Percentiles rank a stretch among this genome's conserved stretches.
Evolutionary conservation across 2,113 vertebrate genomes (phyloP).

Genomic region (Vulpes lagopus): DNA sequence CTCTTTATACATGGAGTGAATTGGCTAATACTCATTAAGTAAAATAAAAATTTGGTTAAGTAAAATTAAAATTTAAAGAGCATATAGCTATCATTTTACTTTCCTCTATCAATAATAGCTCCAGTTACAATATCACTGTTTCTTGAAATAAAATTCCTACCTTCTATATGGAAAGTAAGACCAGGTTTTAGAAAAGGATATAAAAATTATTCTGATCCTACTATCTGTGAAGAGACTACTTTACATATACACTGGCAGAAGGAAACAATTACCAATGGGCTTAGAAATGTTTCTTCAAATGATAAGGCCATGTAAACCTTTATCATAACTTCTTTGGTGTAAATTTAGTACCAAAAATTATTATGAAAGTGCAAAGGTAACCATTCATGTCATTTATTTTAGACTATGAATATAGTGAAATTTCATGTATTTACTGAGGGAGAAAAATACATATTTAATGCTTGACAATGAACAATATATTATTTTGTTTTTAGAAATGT

Average conservation of each 20-base stretch:
- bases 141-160: not conserved
- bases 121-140: not conserved
- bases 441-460: not conserved
- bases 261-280: not conserved
- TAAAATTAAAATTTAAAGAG: not conserved
- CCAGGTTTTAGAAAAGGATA: not conserved
- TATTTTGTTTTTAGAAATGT: slow-evolving; percentile 29
- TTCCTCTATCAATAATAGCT: not conserved
- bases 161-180: not conserved
- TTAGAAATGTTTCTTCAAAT: not conserved
- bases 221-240: not conserved
- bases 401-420: not conserved
- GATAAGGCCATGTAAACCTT: not conserved
- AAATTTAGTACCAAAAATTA: not conserved
- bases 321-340: not conserved
- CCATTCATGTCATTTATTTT: not conserved
- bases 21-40: not conserved
- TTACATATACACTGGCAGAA: not conserved
- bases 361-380: not conserved
- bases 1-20: not conserved
- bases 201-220: not conserved
- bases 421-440: not conserved
- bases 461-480: not conserved
- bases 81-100: not conserved
- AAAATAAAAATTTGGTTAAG: not conserved